Conservation (phyloP, 2,797 vertebrate species). For the Chaunax sp. region DNA sequence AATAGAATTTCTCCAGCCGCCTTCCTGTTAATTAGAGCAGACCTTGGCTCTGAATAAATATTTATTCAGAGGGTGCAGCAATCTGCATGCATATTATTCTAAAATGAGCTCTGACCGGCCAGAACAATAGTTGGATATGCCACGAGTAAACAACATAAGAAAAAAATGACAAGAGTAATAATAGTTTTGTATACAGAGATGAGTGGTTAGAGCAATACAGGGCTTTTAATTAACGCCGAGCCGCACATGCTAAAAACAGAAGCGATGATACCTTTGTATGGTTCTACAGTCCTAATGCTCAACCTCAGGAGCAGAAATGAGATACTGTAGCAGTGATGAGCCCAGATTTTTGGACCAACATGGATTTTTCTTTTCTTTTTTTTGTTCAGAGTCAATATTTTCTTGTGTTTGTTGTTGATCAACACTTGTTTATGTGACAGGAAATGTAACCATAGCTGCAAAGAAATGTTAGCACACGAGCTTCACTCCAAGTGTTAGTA, state of each 20-base stretch:
- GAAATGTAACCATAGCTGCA: background rate
- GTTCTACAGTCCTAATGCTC: background rate
- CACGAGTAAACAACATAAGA: constrained; percentile 38
- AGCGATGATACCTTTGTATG: background rate
- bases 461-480: background rate
- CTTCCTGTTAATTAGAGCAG: constrained; percentile 81
- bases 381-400: background rate
- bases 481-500: background rate
- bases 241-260: constrained; percentile 13
- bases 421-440: background rate
- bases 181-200: constrained; percentile 12
- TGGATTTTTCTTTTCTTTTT: background rate
- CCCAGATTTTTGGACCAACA: background rate
- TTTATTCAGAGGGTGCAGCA: constrained; percentile 67
- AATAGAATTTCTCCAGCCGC: constrained; percentile 76
- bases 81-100: constrained; percentile 66
- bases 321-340: background rate
- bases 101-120: constrained; percentile 35
- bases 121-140: constrained; percentile 52
- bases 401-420: background rate
- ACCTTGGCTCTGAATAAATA: constrained; percentile 80
- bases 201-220: constrained; percentile 18
- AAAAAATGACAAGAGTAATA: constrained; percentile 41
- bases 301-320: background rate
- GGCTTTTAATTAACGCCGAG: constrained; percentile 36